These are phyloP conservation scores for Cynopterus brachyotis DNA, from an alignment of 2,113 vertebrate genomes.

Conservation along the genomic window DNA sequence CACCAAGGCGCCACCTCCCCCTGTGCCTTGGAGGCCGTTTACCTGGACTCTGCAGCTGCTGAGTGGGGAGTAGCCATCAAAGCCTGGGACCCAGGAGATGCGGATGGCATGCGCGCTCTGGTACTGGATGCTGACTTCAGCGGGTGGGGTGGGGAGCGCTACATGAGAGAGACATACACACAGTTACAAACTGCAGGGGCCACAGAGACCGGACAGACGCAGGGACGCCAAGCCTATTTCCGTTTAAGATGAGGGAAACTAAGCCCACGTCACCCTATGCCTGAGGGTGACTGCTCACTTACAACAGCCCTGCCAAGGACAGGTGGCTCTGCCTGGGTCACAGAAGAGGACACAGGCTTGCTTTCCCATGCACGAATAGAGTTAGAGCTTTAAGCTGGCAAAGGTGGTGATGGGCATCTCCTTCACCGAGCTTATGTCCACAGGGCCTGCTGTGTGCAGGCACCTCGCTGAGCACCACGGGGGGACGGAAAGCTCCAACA, in stretches of 20 bases:
- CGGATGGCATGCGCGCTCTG: conserved; percentile 83
- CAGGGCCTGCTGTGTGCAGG: no score
- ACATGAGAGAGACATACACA: not conserved
- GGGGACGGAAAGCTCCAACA: not conserved
- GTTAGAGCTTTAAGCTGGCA: not conserved
- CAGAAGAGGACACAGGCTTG: not conserved
- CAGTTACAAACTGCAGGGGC: not conserved
- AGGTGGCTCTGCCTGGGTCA: not conserved
- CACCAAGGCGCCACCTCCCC: not conserved
- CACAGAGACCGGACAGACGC: not conserved
- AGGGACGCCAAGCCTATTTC: not conserved
- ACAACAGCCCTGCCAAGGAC: not conserved
- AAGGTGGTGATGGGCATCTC: not conserved
- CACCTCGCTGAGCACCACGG: not conserved
- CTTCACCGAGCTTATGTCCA: not conserved
- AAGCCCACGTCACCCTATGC: not conserved
- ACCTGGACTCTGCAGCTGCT: conserved; percentile 89
- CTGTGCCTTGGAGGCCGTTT: conserved; percentile 52
- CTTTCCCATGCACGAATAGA: not conserved
- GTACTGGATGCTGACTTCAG: conserved; percentile 80
- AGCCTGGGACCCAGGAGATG: conserved; percentile 91
- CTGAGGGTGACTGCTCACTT: not conserved
- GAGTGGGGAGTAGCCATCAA: conserved; percentile 91
- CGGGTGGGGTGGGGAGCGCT: conserved; percentile 80
- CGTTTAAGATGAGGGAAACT: not conserved